These are phyloP conservation scores for Rhodinocichla rosea DNA, from an alignment of 2,113 vertebrate species.

Conservation along the genomic window DNA sequence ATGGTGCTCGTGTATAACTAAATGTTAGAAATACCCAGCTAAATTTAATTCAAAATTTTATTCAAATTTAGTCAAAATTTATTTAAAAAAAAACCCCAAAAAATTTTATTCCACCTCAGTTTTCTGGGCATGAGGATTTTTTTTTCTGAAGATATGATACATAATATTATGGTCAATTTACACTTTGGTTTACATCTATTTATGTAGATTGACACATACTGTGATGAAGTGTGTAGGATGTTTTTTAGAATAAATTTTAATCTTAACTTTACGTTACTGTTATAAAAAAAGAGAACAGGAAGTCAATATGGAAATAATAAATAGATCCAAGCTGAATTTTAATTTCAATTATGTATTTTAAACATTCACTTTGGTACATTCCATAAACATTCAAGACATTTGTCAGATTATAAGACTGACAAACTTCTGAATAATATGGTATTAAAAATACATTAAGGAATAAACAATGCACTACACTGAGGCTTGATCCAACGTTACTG, in stretches of 20 bases:
- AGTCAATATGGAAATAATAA: neutral
- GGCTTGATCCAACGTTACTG: neutral
- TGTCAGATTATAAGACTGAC: neutral
- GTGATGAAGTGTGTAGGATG: neutral
- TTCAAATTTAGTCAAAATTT: neutral
- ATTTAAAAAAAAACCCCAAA: fast-evolving
- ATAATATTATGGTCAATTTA: neutral
- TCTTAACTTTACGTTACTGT: neutral
- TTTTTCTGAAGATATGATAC: neutral
- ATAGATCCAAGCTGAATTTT: neutral
- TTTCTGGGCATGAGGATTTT: neutral
- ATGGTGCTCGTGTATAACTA: neutral
- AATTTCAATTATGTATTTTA: neutral
- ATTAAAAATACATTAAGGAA: neutral
- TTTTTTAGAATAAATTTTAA: neutral
- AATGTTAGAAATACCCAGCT: neutral
- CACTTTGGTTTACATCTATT: neutral
- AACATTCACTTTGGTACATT: neutral
- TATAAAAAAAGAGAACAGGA: neutral
- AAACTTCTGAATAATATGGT: neutral
- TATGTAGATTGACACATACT: neutral
- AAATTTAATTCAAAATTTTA: neutral
- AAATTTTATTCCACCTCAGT: neutral
- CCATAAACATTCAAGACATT: neutral
- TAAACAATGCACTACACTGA: neutral